Percentiles rank a stretch among this genome's conserved stretches.
phyloP scores from a whole-genome alignment of 2,888 invertebrate species.

The Abrostola tripartita region DNA sequence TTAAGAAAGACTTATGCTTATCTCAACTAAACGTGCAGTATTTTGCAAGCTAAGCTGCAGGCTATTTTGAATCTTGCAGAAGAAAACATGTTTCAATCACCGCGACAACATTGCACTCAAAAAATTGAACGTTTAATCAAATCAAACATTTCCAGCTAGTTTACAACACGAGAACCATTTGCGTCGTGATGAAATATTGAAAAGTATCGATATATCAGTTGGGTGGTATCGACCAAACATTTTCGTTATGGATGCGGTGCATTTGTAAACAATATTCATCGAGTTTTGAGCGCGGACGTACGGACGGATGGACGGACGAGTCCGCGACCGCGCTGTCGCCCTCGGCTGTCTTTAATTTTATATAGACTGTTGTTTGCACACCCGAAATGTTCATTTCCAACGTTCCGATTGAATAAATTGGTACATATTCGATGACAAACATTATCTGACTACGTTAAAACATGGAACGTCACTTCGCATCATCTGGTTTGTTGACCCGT shows the following conservation, averaged over 20 bases:
- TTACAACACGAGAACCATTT: slow-evolving; percentile 44
- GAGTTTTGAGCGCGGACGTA: slow-evolving; percentile 59
- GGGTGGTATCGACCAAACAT: slow-evolving; percentile 71
- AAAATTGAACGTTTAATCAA: slow-evolving; percentile 36
- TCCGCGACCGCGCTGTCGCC: slow-evolving; percentile 56
- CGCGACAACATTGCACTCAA: slow-evolving; percentile 24
- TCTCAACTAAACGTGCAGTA: no score
- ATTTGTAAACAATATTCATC: slow-evolving; percentile 80
- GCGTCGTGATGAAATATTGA: slow-evolving; percentile 52
- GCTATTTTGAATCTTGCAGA: background rate
- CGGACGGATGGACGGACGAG: slow-evolving; percentile 56
- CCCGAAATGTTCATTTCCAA: slow-evolving; percentile 64
- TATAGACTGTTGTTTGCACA: slow-evolving; percentile 71
- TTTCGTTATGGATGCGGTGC: slow-evolving; percentile 75
- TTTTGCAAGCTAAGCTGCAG: background rate
- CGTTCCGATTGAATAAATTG: slow-evolving; percentile 61
- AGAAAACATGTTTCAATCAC: slow-evolving; percentile 24
- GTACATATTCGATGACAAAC: slow-evolving; percentile 65
- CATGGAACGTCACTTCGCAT: slow-evolving; percentile 37
- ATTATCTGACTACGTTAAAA: slow-evolving; percentile 54
- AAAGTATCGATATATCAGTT: slow-evolving; percentile 61
- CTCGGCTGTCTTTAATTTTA: slow-evolving; percentile 77
- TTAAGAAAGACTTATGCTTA: background rate
- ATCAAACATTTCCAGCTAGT: slow-evolving; percentile 42
- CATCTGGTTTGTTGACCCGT: slow-evolving; percentile 47